phyloP scores from a whole-genome alignment of 2,113 vertebrate species.

The Tupaia chinensis region DNA sequence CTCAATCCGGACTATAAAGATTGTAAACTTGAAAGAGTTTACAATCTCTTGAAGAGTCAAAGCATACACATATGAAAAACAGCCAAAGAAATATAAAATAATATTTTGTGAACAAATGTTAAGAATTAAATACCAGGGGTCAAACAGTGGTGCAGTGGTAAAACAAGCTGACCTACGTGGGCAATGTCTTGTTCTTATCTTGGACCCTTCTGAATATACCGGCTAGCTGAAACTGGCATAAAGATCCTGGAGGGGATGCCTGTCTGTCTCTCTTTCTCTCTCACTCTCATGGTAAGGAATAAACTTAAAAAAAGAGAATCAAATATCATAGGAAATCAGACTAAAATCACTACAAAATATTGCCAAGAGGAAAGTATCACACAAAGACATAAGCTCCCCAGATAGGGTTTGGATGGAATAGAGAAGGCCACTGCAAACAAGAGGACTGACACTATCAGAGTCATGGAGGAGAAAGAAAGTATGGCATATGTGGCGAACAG shows the following conservation, averaged over 20 bases:
- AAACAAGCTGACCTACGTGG: too few relatives aligned
- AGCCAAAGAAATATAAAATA: not conserved
- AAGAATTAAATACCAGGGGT: not conserved
- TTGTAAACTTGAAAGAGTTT: not conserved
- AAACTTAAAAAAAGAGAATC: not conserved
- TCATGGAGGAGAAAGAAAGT: not conserved
- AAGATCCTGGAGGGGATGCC: too few relatives aligned
- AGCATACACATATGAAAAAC: slow-evolving; percentile 35
- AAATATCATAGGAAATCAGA: slow-evolving; percentile 1
- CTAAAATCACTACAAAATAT: slow-evolving; percentile 34
- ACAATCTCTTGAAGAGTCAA: slow-evolving; percentile 10
- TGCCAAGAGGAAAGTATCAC: slow-evolving; percentile 31
- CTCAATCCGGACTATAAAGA: not conserved
- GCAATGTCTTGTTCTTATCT: too few relatives aligned
- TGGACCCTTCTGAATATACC: too few relatives aligned
- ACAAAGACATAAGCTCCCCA: not conserved
- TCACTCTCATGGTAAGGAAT: too few relatives aligned
- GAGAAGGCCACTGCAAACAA: not conserved
- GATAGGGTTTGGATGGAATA: not conserved
- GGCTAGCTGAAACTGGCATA: too few relatives aligned
- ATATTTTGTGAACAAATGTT: slow-evolving; percentile 17
- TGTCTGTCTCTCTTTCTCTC: too few relatives aligned
- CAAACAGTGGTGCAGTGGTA: not conserved
- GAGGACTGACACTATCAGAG: not conserved
- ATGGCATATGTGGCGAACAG: not conserved